Conservation (phyloP, 1,140 invertebrate genomes). For the Spodoptera litura region DNA sequence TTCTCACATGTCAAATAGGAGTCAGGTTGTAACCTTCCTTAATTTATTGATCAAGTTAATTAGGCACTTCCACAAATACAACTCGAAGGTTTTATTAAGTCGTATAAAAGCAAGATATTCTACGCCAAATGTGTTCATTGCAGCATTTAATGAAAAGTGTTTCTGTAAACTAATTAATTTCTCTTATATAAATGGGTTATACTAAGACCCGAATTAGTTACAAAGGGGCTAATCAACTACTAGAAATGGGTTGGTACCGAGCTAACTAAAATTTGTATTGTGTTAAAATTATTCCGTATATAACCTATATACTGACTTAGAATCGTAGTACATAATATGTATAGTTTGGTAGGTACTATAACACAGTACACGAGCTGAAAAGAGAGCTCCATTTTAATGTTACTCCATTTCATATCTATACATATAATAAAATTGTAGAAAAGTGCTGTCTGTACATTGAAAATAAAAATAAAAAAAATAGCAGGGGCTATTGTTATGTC, state of each 20-base stretch:
- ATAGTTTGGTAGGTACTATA: too few species aligned
- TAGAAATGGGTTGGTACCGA: background rate
- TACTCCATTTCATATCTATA: too few species aligned
- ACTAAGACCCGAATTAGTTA: background rate
- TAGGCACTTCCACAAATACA: background rate
- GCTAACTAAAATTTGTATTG: background rate
- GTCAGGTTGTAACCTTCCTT: background rate
- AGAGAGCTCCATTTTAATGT: too few species aligned
- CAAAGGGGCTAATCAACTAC: slow-evolving; percentile 11
- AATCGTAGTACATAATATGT: too few species aligned
- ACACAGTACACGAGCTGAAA: too few species aligned
- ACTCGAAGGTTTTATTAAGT: background rate
- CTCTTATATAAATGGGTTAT: slow-evolving; percentile 8
- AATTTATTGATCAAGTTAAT: slow-evolving; percentile 19
- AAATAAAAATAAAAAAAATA: too few species aligned
- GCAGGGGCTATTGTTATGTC: too few species aligned
- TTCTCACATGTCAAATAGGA: background rate
- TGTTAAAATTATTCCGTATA: background rate
- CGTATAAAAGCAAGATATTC: background rate
- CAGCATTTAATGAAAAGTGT: background rate
- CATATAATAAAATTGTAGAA: too few species aligned
- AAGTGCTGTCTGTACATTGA: too few species aligned
- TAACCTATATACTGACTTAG: too few species aligned
- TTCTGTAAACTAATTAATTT: slow-evolving; percentile 25
- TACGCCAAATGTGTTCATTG: background rate